Conservation (phyloP, 2,888 invertebrate species). For the Conops quadrifasciatus region DNA sequence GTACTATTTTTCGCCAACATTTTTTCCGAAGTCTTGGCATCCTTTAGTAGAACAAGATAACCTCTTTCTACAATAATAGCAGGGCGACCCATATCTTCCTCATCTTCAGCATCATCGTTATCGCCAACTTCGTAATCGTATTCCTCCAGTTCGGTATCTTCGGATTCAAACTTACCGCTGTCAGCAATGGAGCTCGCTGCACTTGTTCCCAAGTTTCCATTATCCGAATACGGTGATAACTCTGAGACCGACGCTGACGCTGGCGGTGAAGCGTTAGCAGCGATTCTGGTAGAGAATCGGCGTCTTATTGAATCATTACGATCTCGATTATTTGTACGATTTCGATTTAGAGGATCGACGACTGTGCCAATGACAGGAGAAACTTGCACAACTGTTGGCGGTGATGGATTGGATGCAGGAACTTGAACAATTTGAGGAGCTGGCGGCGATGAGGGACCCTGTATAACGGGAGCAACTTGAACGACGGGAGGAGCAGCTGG, state of each 20-base stretch:
- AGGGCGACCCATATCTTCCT: background rate
- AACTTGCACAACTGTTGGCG: background rate
- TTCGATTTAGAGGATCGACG: background rate
- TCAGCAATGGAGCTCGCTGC: background rate
- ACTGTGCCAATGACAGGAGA: background rate
- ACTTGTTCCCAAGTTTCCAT: background rate
- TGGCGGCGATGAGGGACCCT: background rate
- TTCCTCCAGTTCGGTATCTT: background rate
- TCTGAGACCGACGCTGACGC: no score
- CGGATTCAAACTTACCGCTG: background rate
- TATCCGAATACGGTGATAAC: no score
- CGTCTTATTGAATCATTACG: background rate
- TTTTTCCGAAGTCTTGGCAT: background rate
- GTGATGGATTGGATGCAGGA: background rate
- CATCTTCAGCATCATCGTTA: background rate
- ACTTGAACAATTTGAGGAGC: background rate
- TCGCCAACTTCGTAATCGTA: background rate
- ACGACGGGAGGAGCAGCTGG: background rate
- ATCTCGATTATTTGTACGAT: background rate
- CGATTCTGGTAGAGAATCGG: background rate
- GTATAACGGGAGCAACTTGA: constrained; percentile 9
- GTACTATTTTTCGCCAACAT: no score
- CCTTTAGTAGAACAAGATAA: constrained; percentile 1
- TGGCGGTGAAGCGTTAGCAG: no score
- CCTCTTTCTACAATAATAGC: constrained; percentile 6